These are phyloP conservation scores for Agonopterix subpropinquella DNA, from an alignment of 2,888 invertebrate species.

Conservation along the genomic window DNA sequence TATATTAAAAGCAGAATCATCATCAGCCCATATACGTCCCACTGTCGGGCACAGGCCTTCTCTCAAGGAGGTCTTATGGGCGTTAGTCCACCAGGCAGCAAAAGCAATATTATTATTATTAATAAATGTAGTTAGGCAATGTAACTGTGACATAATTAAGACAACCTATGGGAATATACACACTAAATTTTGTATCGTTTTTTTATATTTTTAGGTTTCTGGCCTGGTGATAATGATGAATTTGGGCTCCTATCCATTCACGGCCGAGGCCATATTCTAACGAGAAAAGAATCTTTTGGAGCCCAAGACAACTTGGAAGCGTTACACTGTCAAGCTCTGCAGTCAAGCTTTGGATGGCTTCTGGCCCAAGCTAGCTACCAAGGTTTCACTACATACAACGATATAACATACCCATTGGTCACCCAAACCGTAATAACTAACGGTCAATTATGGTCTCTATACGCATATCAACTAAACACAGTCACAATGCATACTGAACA, in stretches of 20 bases:
- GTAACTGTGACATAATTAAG: too few relatives aligned
- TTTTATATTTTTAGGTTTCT: constrained; percentile 78
- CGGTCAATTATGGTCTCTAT: constrained; percentile 90
- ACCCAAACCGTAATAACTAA: constrained; percentile 93
- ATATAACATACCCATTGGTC: constrained; percentile 92
- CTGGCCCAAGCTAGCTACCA: constrained; percentile 86
- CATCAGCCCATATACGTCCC: too few relatives aligned
- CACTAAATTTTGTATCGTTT: neutral
- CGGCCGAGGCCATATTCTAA: constrained; percentile 76
- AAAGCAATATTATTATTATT: neutral
- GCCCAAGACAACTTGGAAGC: constrained; percentile 77
- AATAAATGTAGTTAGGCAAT: neutral
- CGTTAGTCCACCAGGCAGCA: neutral
- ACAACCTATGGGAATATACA: neutral
- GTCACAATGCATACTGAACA: constrained; percentile 78
- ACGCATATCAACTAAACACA: constrained; percentile 95
- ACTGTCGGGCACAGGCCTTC: too few relatives aligned
- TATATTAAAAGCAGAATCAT: neutral
- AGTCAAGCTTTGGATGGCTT: constrained; percentile 88
- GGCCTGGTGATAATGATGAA: constrained; percentile 87
- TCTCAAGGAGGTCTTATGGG: too few relatives aligned
- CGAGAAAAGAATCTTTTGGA: constrained; percentile 63
- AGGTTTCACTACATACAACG: constrained; percentile 93
- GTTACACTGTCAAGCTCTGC: constrained; percentile 83
- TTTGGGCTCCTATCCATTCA: constrained; percentile 88